Evolutionary conservation across 2,113 vertebrate genomes (phyloP).

Genomic region (Halcyon senegalensis): DNA sequence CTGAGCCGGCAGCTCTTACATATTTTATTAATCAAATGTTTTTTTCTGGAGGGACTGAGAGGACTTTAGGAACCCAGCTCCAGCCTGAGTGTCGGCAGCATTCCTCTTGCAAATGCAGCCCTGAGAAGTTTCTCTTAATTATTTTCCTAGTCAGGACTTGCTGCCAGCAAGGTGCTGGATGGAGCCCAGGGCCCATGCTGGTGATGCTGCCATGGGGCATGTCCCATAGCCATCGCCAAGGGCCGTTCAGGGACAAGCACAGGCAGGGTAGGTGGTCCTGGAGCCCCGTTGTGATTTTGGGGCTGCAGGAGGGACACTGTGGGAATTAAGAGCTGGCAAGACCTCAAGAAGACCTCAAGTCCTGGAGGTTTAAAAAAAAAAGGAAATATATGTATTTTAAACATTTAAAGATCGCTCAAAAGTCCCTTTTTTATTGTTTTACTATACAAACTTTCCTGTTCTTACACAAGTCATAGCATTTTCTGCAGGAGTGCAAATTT

Average conservation of each 20-base stretch:
- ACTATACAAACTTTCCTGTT: background rate
- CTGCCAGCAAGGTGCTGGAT: background rate
- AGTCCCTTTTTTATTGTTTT: background rate
- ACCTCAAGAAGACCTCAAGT: background rate
- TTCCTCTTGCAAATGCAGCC: background rate
- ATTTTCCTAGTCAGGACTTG: fast-evolving
- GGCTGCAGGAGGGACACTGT: background rate
- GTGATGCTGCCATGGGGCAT: background rate
- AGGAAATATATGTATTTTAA: background rate
- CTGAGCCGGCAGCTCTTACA: fast-evolving
- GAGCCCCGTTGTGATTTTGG: background rate
- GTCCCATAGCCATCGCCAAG: background rate
- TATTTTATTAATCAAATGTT: background rate
- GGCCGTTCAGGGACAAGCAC: fast-evolving
- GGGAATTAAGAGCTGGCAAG: background rate
- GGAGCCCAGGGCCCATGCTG: fast-evolving
- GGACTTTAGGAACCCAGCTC: background rate
- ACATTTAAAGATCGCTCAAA: background rate
- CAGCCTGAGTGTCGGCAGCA: fast-evolving
- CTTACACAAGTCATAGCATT: background rate
- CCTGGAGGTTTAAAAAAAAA: background rate
- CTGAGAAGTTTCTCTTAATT: background rate
- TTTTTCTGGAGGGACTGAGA: background rate
- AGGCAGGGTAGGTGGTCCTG: background rate
- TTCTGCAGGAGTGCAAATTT: background rate